Evolutionary conservation across 2,113 vertebrate genomes (phyloP).

Genomic region (Nothobranchius furzeri): DNA sequence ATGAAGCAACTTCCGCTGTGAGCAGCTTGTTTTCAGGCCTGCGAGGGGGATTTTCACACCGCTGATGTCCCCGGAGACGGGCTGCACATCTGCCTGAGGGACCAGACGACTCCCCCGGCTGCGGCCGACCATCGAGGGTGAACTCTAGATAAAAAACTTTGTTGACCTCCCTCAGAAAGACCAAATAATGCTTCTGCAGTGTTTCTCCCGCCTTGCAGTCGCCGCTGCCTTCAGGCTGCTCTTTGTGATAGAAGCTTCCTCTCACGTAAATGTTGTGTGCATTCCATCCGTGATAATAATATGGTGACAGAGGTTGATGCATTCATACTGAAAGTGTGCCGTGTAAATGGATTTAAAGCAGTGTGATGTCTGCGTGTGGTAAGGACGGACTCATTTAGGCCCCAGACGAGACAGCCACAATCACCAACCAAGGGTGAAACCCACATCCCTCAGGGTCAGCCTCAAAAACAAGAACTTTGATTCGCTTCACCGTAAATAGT

Average conservation of each 20-base stretch:
- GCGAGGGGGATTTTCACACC: slow-evolving; percentile 69
- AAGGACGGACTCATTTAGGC: slow-evolving; percentile 53
- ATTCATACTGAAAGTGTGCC: slow-evolving; percentile 32
- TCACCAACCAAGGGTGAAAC: slow-evolving; percentile 74
- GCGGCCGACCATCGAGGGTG: slow-evolving; percentile 39
- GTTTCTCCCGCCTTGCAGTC: background rate
- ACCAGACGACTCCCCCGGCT: slow-evolving; percentile 46
- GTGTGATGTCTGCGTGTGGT: slow-evolving; percentile 54
- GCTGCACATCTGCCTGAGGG: slow-evolving; percentile 53
- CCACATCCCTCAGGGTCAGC: slow-evolving; percentile 77
- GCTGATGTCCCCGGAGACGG: slow-evolving; percentile 60
- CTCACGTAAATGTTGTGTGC: background rate
- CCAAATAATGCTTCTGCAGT: slow-evolving; percentile 20
- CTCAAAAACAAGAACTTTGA: slow-evolving; percentile 77
- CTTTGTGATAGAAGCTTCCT: slow-evolving; percentile 3
- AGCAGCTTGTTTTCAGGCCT: slow-evolving; percentile 63
- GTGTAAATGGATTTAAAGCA: slow-evolving; percentile 42
- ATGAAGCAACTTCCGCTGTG: slow-evolving; percentile 74
- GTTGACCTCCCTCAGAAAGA: slow-evolving; percentile 26
- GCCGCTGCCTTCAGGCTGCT: background rate
- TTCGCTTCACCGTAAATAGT: slow-evolving; percentile 59
- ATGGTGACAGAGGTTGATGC: slow-evolving; percentile 8
- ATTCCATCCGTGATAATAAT: slow-evolving; percentile 16
- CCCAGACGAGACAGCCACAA: slow-evolving; percentile 75
- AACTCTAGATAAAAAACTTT: slow-evolving; percentile 36